Conservation (phyloP, 2,888 invertebrate species). For the Napeogenes inachia region DNA sequence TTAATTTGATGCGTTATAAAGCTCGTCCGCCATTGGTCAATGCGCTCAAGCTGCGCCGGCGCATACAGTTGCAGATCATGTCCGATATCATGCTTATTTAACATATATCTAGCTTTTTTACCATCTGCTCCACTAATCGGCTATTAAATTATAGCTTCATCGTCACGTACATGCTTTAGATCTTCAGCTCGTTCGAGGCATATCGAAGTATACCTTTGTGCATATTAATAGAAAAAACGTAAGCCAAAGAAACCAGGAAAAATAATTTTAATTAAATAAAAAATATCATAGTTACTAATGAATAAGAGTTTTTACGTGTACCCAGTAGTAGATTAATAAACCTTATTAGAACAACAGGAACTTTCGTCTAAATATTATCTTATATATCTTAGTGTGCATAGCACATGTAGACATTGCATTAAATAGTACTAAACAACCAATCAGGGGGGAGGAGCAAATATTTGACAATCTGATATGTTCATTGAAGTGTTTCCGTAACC, state of each 20-base stretch:
- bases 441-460: slow-evolving; percentile 51
- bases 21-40: slow-evolving; percentile 56
- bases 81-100: slow-evolving; percentile 56
- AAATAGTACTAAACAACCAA: slow-evolving; percentile 23
- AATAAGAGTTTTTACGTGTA: too few relatives aligned
- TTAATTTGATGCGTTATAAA: slow-evolving; percentile 48
- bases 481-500: slow-evolving; percentile 70
- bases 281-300: too few relatives aligned
- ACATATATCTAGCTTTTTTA: slow-evolving; percentile 50
- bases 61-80: slow-evolving; percentile 67
- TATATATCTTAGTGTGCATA: not conserved
- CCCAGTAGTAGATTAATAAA: too few relatives aligned
- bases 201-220: too few relatives aligned
- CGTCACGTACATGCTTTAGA: not conserved
- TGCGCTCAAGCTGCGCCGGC: slow-evolving; percentile 59
- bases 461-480: slow-evolving; percentile 63
- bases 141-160: slow-evolving; percentile 10
- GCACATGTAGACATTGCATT: not conserved
- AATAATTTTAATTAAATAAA: too few relatives aligned
- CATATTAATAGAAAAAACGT: too few relatives aligned
- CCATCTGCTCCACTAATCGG: slow-evolving; percentile 55
- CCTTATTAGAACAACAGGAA: not conserved
- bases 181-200: too few relatives aligned
- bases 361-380: not conserved
- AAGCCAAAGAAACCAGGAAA: too few relatives aligned